A percentile compares a stretch with the other conserved stretches of the same genome.
phyloP scores from a whole-genome alignment of 2,797 vertebrate species.

The Aythya fuligula region DNA sequence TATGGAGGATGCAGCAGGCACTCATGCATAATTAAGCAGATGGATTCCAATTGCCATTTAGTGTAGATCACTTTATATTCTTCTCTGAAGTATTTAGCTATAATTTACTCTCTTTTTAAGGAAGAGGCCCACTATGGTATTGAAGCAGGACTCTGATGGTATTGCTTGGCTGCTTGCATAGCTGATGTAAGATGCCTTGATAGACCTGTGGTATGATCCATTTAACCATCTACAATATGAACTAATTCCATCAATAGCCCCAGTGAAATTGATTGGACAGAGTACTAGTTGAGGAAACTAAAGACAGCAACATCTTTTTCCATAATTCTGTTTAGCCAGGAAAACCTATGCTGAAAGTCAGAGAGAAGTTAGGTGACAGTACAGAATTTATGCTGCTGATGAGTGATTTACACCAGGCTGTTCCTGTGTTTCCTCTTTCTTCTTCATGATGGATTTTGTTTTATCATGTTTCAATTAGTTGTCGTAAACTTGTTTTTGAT shows the following conservation, averaged over 20 bases:
- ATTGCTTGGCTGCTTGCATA: neutral
- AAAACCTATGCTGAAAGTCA: neutral
- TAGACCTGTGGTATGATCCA: neutral
- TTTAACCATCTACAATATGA: neutral
- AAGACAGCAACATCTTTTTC: neutral
- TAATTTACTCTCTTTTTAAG: conserved; percentile 31
- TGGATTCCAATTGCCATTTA: neutral
- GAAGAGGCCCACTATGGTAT: neutral
- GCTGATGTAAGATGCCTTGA: neutral
- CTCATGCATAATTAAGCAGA: conserved; percentile 37
- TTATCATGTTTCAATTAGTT: neutral
- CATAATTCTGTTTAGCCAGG: neutral
- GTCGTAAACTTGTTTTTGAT: neutral
- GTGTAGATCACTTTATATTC: neutral
- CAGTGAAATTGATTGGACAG: neutral
- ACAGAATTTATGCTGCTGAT: neutral
- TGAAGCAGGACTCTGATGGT: neutral
- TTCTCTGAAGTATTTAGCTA: neutral
- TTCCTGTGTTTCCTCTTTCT: neutral
- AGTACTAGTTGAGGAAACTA: neutral
- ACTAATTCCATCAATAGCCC: neutral
- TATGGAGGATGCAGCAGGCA: neutral
- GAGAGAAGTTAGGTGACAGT: neutral
- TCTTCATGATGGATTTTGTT: neutral
- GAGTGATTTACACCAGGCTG: neutral